A percentile compares a stretch with the other conserved stretches of the same genome.
phyloP scores from a whole-genome alignment of 2,113 vertebrate genomes.

The Stictonetta naevosa region DNA sequence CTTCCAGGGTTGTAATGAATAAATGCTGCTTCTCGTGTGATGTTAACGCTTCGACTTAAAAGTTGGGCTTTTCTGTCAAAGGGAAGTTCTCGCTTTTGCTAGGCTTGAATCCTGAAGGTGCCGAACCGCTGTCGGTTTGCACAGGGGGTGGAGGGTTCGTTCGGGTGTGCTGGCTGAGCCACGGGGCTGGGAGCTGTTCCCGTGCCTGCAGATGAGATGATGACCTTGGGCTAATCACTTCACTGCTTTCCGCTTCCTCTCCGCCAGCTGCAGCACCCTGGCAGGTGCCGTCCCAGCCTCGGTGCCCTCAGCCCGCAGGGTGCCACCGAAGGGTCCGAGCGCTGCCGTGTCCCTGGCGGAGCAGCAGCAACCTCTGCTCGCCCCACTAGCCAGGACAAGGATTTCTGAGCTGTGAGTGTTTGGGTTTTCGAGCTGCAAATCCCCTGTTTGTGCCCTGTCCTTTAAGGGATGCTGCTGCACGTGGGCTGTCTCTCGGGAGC shows the following conservation, averaged over 20 bases:
- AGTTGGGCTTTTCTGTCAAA: background rate
- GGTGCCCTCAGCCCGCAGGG: background rate
- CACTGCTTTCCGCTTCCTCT: background rate
- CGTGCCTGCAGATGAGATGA: background rate
- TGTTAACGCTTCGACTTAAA: background rate
- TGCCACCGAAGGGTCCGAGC: conserved; percentile 40
- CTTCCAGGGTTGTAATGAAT: background rate
- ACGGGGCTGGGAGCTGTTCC: background rate
- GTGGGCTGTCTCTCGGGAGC: background rate
- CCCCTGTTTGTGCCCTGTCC: background rate
- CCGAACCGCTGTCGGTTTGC: background rate
- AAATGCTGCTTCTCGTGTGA: background rate
- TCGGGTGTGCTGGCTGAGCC: background rate
- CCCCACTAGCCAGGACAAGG: background rate
- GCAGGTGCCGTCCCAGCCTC: conserved; percentile 32
- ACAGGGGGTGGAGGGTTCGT: background rate
- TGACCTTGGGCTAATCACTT: conserved; percentile 48
- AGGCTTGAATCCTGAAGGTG: fast-evolving
- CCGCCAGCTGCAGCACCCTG: conserved; percentile 49
- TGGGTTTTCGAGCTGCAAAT: conserved; percentile 21
- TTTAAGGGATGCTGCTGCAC: background rate
- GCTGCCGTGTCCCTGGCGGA: conserved; percentile 34
- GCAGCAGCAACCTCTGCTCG: conserved; percentile 16
- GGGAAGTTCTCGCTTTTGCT: background rate
- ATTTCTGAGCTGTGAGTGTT: conserved; percentile 12